phyloP scores from a whole-genome alignment of 2,888 invertebrate genomes.

The Catocala fraxini region DNA sequence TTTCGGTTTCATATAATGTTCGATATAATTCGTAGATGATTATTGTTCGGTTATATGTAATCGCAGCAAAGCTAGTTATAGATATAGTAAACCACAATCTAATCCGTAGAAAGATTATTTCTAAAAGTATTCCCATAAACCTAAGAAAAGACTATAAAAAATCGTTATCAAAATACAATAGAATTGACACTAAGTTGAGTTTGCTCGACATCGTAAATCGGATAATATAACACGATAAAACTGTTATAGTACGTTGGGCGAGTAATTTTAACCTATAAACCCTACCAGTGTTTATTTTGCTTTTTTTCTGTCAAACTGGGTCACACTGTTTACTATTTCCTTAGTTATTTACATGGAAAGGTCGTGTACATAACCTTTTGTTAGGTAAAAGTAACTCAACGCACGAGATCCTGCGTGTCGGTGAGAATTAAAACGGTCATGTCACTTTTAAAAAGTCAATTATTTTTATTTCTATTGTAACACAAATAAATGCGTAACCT shows the following conservation, averaged over 20 bases:
- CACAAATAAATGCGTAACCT: neutral
- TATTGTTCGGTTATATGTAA: too few relatives aligned
- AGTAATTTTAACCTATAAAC: conserved; percentile 18
- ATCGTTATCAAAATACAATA: too few relatives aligned
- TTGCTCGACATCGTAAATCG: conserved; percentile 10
- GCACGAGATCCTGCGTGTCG: conserved; percentile 40
- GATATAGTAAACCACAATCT: too few relatives aligned
- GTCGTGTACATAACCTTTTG: conserved; percentile 9
- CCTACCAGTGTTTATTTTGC: conserved; percentile 25
- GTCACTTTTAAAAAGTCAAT: neutral
- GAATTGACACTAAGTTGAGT: neutral
- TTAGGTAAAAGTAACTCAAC: conserved; percentile 17
- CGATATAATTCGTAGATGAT: too few relatives aligned
- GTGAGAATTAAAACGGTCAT: conserved; percentile 10
- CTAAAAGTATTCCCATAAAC: too few relatives aligned
- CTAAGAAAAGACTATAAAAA: too few relatives aligned
- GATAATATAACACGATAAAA: conserved; percentile 21
- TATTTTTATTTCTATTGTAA: conserved; percentile 2
- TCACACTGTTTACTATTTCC: conserved; percentile 25
- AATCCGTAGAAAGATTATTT: too few relatives aligned
- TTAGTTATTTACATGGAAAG: conserved; percentile 26
- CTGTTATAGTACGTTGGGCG: conserved; percentile 5
- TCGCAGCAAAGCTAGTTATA: too few relatives aligned
- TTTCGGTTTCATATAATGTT: too few relatives aligned
- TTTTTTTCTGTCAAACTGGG: conserved; percentile 21